Evolutionary conservation across 2,797 vertebrate genomes (phyloP).

Genomic region (Arnoldichthys spilopterus): DNA sequence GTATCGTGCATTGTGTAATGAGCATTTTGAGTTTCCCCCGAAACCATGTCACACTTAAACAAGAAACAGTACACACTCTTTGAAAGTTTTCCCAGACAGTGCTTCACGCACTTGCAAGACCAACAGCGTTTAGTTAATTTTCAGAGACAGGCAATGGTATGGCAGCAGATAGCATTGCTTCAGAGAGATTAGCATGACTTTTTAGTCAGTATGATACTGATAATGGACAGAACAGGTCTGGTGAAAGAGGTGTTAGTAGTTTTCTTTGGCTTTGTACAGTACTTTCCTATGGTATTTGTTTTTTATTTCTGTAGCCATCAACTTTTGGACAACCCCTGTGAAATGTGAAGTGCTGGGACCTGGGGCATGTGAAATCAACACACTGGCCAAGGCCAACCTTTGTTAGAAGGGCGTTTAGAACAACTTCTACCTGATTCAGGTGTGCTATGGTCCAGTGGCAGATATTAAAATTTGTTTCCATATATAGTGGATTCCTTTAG

Average conservation of each 20-base stretch:
- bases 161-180: constrained; percentile 30
- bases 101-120: constrained; percentile 6
- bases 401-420: too few species aligned
- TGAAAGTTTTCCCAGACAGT: constrained; percentile 8
- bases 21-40: background rate
- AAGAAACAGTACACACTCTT: background rate
- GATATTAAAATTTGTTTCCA: background rate
- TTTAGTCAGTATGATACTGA: constrained; percentile 22
- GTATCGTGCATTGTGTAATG: constrained; percentile 14
- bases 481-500: background rate
- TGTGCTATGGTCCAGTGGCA: background rate
- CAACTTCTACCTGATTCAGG: background rate
- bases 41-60: constrained; percentile 4
- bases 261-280: background rate
- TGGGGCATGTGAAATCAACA: background rate
- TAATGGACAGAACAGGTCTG: constrained; percentile 16
- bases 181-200: constrained; percentile 27
- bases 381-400: background rate
- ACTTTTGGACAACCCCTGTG: background rate
- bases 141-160: constrained; percentile 24
- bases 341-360: background rate
- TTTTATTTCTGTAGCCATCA: constrained; percentile 17
- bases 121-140: constrained; percentile 2
- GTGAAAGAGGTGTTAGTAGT: constrained; percentile 3
- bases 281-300: constrained; percentile 7